Evolutionary conservation across 2,113 vertebrate genomes (phyloP).

Genomic region (Dasyurus viverrinus): DNA sequence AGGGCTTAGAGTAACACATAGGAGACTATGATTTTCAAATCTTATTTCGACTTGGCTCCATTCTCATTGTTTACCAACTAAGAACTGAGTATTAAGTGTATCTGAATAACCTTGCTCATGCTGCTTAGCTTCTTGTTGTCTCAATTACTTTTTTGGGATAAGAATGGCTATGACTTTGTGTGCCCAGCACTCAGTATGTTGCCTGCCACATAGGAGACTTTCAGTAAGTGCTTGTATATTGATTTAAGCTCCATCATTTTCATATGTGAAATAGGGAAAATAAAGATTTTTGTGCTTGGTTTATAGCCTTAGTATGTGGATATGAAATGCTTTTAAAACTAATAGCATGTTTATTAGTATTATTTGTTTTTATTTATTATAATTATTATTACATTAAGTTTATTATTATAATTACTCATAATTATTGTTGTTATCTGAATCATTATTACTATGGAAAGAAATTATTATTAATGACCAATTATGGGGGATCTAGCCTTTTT

Average conservation of each 20-base stretch:
- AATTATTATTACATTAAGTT: too few relatives aligned
- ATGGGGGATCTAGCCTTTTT: too few relatives aligned
- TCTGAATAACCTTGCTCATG: neutral
- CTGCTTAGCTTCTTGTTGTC: neutral
- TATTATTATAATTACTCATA: too few relatives aligned
- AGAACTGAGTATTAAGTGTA: neutral
- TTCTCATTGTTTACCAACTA: neutral
- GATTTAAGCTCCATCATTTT: neutral
- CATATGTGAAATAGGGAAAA: neutral
- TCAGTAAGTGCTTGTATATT: neutral
- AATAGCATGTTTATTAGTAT: neutral
- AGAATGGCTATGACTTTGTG: neutral
- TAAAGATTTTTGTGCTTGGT: neutral
- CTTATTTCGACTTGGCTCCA: neutral
- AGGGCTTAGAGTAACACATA: neutral
- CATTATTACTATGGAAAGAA: neutral
- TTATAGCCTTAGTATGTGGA: neutral
- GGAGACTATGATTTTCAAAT: neutral
- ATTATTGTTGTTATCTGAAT: neutral
- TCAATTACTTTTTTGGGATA: neutral
- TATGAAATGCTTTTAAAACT: neutral
- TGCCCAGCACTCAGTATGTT: neutral
- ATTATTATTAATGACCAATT: too few relatives aligned
- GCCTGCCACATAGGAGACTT: neutral
- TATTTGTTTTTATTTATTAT: too few relatives aligned